phyloP scores from a whole-genome alignment of 2,888 invertebrate genomes.

The Allophyes oxyacanthae region DNA sequence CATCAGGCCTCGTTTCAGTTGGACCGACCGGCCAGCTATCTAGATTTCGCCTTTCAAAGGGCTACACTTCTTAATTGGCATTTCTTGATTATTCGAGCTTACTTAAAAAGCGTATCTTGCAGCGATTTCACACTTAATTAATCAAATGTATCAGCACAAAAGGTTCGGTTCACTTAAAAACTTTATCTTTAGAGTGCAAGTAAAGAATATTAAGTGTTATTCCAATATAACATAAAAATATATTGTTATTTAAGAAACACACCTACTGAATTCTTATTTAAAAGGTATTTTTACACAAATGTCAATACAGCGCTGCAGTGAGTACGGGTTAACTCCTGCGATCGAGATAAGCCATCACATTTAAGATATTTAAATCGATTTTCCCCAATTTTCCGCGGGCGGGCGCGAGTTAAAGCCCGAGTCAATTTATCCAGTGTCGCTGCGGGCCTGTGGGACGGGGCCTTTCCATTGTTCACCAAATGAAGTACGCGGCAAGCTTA shows the following conservation, averaged over 20 bases:
- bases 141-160: constrained; percentile 41
- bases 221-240: constrained; percentile 4
- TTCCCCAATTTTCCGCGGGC: constrained; percentile 87
- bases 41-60: constrained; percentile 74
- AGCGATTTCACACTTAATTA: constrained; percentile 46
- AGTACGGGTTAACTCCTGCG: constrained; percentile 72
- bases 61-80: constrained; percentile 80
- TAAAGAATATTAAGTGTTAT: constrained; percentile 7
- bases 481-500: constrained; percentile 82
- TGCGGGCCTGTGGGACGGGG: constrained; percentile 76
- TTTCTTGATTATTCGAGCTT: constrained; percentile 66
- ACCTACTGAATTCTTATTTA: constrained; percentile 14
- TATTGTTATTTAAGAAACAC: constrained; percentile 7
- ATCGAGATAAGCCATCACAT: constrained; percentile 87
- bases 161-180: constrained; percentile 21
- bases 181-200: constrained; percentile 7
- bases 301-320: constrained; percentile 54
- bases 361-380: constrained; percentile 89
- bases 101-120: constrained; percentile 45
- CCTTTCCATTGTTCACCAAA: constrained; percentile 85
- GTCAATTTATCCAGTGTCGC: constrained; percentile 87
- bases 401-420: constrained; percentile 82
- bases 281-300: constrained; percentile 55
- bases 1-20: constrained; percentile 62
- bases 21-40: constrained; percentile 70